phyloP scores from a whole-genome alignment of 1,140 invertebrate genomes.

The Drosophila guanche region DNA sequence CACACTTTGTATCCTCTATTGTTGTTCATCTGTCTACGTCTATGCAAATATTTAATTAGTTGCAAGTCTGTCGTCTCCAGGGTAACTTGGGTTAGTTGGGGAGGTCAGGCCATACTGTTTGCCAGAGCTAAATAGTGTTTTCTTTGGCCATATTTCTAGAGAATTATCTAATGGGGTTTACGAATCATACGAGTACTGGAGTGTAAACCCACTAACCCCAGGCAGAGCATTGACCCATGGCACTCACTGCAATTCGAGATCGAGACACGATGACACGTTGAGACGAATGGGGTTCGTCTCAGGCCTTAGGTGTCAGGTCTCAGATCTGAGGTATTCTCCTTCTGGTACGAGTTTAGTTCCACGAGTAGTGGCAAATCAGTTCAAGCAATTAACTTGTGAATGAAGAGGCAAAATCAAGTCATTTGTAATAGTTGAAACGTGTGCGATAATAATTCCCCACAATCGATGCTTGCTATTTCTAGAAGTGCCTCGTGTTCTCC shows the following conservation, averaged over 20 bases:
- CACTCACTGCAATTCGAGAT: conserved; percentile 28
- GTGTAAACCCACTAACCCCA: neutral
- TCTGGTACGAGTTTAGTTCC: conserved; percentile 14
- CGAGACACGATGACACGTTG: conserved; percentile 42
- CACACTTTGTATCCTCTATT: conserved; percentile 1
- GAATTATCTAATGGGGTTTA: conserved; percentile 15
- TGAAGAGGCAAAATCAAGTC: conserved; percentile 17
- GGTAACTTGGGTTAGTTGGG: conserved; percentile 49
- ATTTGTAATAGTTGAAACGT: conserved; percentile 50
- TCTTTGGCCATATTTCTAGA: neutral
- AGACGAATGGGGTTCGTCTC: conserved; percentile 40
- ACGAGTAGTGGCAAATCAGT: conserved; percentile 35
- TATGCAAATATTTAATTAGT: conserved; percentile 48
- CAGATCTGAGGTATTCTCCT: conserved; percentile 1
- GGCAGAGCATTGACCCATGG: conserved; percentile 53
- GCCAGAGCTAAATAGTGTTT: conserved; percentile 24
- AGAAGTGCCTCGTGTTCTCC: conserved; percentile 10
- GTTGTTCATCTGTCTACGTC: conserved; percentile 21
- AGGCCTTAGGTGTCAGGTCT: conserved; percentile 1
- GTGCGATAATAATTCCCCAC: conserved; percentile 36
- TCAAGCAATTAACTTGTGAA: conserved; percentile 47
- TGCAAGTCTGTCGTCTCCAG: conserved; percentile 8
- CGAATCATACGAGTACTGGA: neutral
- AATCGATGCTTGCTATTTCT: neutral
- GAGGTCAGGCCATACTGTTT: conserved; percentile 33